Percentiles rank a stretch among this genome's conserved stretches.
phyloP scores from a whole-genome alignment of 2,888 invertebrate genomes.

The Ypsolopha scabrella region DNA sequence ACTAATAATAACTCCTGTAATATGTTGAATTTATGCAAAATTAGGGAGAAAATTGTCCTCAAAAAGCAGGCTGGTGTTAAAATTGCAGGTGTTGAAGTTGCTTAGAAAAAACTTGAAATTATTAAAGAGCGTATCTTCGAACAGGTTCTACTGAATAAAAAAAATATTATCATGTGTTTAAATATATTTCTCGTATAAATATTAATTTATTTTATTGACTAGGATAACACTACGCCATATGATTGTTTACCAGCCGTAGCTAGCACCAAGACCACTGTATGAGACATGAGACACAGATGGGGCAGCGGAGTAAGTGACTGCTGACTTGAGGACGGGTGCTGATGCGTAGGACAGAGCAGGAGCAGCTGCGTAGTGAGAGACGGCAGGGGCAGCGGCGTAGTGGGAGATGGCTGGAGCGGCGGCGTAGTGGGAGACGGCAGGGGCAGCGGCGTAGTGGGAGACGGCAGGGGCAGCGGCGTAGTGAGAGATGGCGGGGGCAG shows the following conservation, averaged over 20 bases:
- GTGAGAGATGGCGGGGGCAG: constrained; percentile 11
- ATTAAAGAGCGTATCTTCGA: no score
- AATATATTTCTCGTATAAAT: not conserved
- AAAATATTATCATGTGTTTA: not conserved
- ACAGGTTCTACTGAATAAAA: not conserved
- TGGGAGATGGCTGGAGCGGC: constrained; percentile 41
- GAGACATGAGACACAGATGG: constrained; percentile 63
- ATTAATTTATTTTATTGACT: no score
- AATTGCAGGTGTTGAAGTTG: no score
- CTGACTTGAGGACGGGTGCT: not conserved
- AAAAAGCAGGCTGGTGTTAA: no score
- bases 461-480: constrained; percentile 16
- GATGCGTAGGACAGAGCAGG: constrained; percentile 1
- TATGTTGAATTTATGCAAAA: no score
- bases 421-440: constrained; percentile 32
- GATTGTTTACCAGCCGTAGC: constrained; percentile 49
- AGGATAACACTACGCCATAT: not conserved
- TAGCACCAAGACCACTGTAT: constrained; percentile 64
- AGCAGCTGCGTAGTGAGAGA: constrained; percentile 9
- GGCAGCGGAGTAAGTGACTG: constrained; percentile 35
- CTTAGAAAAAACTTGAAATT: no score
- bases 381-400: constrained; percentile 33
- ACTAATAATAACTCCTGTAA: no score
- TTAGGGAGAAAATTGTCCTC: no score
- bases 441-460: constrained; percentile 24